Conservation (phyloP, 2,888 invertebrate species). For the Cantharis nigra region DNA sequence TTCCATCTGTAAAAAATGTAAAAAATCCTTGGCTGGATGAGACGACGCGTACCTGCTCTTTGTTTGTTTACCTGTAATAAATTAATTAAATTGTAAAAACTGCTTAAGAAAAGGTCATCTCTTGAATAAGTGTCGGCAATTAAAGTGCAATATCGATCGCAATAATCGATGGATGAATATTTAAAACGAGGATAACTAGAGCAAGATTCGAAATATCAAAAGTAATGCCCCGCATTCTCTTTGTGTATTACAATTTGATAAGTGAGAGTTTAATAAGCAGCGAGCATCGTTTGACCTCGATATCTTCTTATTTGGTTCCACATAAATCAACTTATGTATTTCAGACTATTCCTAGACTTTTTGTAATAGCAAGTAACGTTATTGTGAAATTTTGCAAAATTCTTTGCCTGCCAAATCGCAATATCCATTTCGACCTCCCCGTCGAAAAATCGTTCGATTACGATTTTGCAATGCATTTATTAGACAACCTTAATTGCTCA, state of each 20-base stretch:
- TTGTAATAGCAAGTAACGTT: neutral
- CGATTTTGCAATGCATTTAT: neutral
- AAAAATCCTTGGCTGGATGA: neutral
- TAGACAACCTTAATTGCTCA: neutral
- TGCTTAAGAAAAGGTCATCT: neutral
- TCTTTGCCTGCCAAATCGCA: neutral
- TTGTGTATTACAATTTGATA: neutral
- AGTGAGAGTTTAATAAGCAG: neutral
- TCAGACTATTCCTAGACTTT: constrained; percentile 4
- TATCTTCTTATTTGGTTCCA: constrained; percentile 2
- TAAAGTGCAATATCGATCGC: neutral
- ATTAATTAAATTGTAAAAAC: neutral
- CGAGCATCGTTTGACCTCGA: constrained; percentile 2
- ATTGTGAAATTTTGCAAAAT: neutral
- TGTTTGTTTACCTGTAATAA: neutral
- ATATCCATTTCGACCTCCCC: neutral
- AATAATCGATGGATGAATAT: neutral
- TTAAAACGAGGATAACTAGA: neutral
- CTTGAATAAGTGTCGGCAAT: neutral
- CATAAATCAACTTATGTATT: neutral
- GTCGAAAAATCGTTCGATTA: neutral
- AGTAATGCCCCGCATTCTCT: neutral
- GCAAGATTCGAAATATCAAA: neutral
- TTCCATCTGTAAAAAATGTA: neutral
- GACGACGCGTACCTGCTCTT: neutral